phyloP scores from a whole-genome alignment of 2,797 vertebrate species.

The Mus caroli region DNA sequence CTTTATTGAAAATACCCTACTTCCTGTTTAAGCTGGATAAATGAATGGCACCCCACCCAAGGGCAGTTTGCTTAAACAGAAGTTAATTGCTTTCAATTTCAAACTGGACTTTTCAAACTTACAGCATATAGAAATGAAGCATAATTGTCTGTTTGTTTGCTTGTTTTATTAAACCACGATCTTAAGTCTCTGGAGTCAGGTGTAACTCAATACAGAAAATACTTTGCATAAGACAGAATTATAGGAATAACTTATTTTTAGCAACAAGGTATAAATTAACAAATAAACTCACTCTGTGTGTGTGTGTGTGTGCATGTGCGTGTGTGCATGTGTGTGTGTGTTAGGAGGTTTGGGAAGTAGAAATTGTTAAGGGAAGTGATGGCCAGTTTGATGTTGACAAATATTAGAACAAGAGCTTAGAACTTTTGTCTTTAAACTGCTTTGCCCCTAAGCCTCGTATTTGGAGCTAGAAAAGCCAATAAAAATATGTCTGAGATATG shows the following conservation, averaged over 20 bases:
- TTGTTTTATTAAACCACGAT: conserved; percentile 11
- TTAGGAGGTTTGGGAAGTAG: neutral
- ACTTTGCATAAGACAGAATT: neutral
- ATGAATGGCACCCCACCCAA: neutral
- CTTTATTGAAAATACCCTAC: neutral
- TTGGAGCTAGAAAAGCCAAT: neutral
- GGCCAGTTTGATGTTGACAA: conserved; percentile 19
- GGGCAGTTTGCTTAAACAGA: conserved; percentile 1
- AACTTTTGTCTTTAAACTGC: neutral
- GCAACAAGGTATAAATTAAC: neutral
- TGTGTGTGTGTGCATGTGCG: neutral
- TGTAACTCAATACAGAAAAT: neutral
- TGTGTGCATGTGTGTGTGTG: neutral
- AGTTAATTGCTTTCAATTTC: neutral
- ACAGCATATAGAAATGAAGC: neutral
- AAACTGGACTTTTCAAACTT: conserved; percentile 24
- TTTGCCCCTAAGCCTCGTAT: neutral
- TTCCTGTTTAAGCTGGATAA: neutral
- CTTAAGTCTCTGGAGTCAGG: conserved; percentile 34
- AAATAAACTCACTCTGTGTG: neutral
- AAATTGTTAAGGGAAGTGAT: neutral
- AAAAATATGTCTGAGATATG: neutral
- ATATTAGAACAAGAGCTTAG: neutral
- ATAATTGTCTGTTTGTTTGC: neutral
- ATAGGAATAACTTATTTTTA: conserved; percentile 28